Conservation (phyloP, 1,140 invertebrate species). For the Solen grandis region DNA sequence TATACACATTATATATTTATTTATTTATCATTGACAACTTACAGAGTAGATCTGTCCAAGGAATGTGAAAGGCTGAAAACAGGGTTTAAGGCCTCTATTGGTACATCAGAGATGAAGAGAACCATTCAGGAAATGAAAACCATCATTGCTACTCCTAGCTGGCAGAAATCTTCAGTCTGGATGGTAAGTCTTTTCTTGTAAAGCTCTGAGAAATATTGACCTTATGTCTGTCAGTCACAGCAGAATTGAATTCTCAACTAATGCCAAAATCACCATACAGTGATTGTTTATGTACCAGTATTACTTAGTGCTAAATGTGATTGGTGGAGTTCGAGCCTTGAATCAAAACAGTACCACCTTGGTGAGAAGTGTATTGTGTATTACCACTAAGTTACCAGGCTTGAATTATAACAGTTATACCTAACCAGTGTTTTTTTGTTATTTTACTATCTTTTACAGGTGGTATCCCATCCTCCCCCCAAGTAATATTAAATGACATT, state of each 20-base stretch:
- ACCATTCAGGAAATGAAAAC: conserved; percentile 69
- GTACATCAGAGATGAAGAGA: conserved; percentile 67
- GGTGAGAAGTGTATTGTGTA: not conserved
- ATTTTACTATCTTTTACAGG: too few relatives aligned
- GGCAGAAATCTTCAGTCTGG: conserved; percentile 71
- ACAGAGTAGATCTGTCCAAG: conserved; percentile 63
- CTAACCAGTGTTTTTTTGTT: too few relatives aligned
- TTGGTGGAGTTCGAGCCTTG: too few relatives aligned
- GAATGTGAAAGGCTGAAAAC: conserved; percentile 64
- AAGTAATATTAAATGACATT: too few relatives aligned
- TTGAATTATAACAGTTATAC: not conserved
- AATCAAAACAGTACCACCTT: not conserved
- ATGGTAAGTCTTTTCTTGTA: conserved; percentile 47
- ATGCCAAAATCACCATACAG: not conserved
- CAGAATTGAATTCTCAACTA: not conserved
- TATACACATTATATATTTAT: not conserved
- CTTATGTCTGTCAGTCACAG: not conserved
- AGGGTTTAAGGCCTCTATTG: conserved; percentile 66
- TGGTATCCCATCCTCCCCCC: too few relatives aligned
- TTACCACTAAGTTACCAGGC: not conserved
- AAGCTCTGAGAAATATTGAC: not conserved
- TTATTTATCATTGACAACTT: not conserved
- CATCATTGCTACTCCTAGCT: conserved; percentile 66
- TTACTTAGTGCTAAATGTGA: too few relatives aligned
- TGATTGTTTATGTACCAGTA: not conserved